Base-by-base conservation (phyloP, 1,140 invertebrate genomes). In the Drosophila busckii region DNA sequence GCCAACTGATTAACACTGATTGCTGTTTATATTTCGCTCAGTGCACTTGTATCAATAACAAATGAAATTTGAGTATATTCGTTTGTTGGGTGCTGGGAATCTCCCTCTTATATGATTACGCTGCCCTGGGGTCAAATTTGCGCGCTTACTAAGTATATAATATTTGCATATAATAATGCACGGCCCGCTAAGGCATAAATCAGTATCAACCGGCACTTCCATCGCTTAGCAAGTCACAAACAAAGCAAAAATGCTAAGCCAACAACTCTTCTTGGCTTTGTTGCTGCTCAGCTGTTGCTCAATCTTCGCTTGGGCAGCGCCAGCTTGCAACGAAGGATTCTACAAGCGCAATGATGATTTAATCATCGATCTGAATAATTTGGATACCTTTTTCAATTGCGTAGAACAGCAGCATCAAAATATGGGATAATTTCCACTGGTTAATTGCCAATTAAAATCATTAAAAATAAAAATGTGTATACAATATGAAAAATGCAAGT, bases 31-130 rank as follows among this genome's bases (percentile, higher is more conserved):
- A n/a, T n/a, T n/a, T n/a, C n/a, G n/a, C n/a, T n/a, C n/a, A n/a
- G n/a, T n/a, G n/a, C n/a, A n/a, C n/a, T n/a, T n/a, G n/a, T n/a
- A n/a, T n/a, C n/a, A n/a, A n/a, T n/a, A n/a, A n/a, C n/a, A n/a
- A n/a, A n/a, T n/a, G n/a, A n/a, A n/a, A n/a, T n/a, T n/a, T n/a
- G n/a, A n/a, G n/a, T n/a, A n/a, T n/a, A n/a, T n/a, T n/a, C n/a
- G n/a, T n/a, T n/a, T n/a, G n/a, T n/a, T n/a, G n/a, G 63, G 54
- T 13, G 62, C 32, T 37, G 71, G 71, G 71, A 80, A 59, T 80
- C 44, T 61, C 73, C 71, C 69, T 22, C 3, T 15, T 41, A n/a
- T n/a, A n/a, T n/a, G n/a, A 45, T 53, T 49, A 28, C 7, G n/a
- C 3, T 31, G 19, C n/a, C n/a, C n/a, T n/a, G 22, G 17, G n/a